These are phyloP conservation scores for Holothuria leucospilota DNA, from an alignment of 53 echinoderm and acorn worm species.

Conservation along the genomic window DNA sequence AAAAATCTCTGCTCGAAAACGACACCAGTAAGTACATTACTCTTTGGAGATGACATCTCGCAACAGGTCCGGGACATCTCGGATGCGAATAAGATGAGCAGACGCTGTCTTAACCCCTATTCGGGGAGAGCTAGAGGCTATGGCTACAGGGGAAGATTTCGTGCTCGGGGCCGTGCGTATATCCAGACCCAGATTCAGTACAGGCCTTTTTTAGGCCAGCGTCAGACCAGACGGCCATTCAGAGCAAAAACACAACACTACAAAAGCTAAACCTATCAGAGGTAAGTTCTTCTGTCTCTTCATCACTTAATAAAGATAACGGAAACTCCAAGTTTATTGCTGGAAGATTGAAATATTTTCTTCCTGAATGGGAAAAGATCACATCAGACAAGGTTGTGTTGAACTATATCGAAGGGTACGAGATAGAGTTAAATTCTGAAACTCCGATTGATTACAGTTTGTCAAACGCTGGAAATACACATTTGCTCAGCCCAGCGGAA, in stretches of 20 bases:
- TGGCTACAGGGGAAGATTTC: too few species aligned
- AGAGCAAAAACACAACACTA: too few species aligned
- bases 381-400: slow-evolving; percentile 26
- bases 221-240: slow-evolving; percentile 1
- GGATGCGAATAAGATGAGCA: too few species aligned
- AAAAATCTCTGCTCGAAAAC: too few species aligned
- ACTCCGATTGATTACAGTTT: background rate
- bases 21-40: too few species aligned
- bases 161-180: too few species aligned
- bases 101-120: background rate
- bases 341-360: too few species aligned
- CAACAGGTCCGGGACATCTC: background rate
- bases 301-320: background rate
- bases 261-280: background rate
- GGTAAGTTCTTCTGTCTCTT: background rate
- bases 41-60: too few species aligned
- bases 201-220: too few species aligned
- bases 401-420: slow-evolving; percentile 24
- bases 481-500: background rate
- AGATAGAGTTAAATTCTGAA: slow-evolving; percentile 47
- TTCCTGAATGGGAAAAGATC: slow-evolving; percentile 7
- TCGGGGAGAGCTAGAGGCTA: background rate
- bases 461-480: background rate
- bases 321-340: background rate
- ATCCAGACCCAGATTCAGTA: too few species aligned